Evolutionary conservation across 2,888 invertebrate genomes (phyloP).

Genomic region (Oligia fasciuncula): DNA sequence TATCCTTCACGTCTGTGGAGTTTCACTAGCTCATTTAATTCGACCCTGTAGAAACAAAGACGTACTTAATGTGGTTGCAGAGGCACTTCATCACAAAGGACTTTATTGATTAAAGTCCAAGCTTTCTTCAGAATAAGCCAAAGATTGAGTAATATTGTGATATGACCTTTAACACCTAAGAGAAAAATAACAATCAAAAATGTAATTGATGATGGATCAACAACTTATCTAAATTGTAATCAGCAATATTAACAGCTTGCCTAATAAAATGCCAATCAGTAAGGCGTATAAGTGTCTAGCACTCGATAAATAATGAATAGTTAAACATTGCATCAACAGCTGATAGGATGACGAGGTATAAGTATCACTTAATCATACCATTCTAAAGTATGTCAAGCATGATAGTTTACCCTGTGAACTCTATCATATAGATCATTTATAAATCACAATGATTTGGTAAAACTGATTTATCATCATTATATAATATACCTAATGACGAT

Average conservation of each 20-base stretch:
- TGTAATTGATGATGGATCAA: conserved; percentile 28
- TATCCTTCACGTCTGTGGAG: too few species aligned
- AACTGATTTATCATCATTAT: conserved; percentile 10
- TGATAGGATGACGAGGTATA: conserved; percentile 8
- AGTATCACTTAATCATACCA: conserved; percentile 32
- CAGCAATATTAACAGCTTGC: conserved; percentile 20
- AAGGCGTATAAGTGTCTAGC: conserved; percentile 9
- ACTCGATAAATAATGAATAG: conserved; percentile 34
- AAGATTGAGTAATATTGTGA: conserved; percentile 12
- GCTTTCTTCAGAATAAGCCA: not conserved
- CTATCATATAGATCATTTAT: not conserved
- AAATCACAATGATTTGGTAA: not conserved
- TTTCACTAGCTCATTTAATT: not conserved
- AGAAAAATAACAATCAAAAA: conserved; percentile 18
- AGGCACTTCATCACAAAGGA: not conserved
- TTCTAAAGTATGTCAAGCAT: conserved; percentile 40
- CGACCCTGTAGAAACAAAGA: not conserved
- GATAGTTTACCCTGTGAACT: conserved; percentile 28
- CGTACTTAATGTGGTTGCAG: not conserved
- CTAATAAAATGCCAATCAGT: conserved; percentile 34
- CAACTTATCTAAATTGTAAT: conserved; percentile 36
- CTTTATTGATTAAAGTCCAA: not conserved
- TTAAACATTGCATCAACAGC: conserved; percentile 33
- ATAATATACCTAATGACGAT: conserved; percentile 1
- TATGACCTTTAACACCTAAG: conserved; percentile 7